Base-by-base conservation (phyloP, 2,888 invertebrate species). In the Megastigmus dorsalis region DNA sequence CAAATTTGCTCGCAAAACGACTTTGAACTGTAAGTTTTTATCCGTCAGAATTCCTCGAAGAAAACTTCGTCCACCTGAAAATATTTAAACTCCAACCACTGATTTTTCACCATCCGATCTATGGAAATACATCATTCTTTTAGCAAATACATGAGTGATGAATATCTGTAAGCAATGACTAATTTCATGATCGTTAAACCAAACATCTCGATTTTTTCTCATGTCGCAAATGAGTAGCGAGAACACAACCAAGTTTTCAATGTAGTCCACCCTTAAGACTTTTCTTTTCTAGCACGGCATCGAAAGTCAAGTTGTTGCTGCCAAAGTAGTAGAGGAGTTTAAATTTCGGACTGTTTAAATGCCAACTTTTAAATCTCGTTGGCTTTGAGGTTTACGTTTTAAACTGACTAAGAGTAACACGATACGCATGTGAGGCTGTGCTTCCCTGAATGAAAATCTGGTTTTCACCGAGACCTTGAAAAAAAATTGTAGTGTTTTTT, bases 321-420 rank as follows among this genome's bases (percentile, higher is more conserved):
- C 75, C 66, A 75, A 75, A 74, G 48, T 43, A 68, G 59, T n/a
- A 70, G 54, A 65, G 26, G 10, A 41, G 66, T 59, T 55, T 43
- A 52, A 71, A 70, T 60, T 70, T 70, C 70, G 9, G 55, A 20
- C 55, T n/a, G 36, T 71, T 62, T 75, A 75, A 71, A 71, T 67
- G 70, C 75, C 70, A 55, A 70, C 55, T 71, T 75, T 60, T 75
- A 55, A 69, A 72, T 76, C 72, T 28, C 68, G 48, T 26, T 45
- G 20, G 20, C 66, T 26, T 23, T 18, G 33, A 43, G 15, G 54
- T 30, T 62, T 70, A 28, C 38, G 48, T 71, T 71, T 71, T 48
- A 65, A 65, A 50, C 28, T 48, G 65, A 57, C 63, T 36, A 6
- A 43, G 50, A 13, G 74, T 69, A 69, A 74, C 55, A 9, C 59